Base-by-base conservation (phyloP, 1,140 invertebrate genomes). In the Drosophila busckii region DNA sequence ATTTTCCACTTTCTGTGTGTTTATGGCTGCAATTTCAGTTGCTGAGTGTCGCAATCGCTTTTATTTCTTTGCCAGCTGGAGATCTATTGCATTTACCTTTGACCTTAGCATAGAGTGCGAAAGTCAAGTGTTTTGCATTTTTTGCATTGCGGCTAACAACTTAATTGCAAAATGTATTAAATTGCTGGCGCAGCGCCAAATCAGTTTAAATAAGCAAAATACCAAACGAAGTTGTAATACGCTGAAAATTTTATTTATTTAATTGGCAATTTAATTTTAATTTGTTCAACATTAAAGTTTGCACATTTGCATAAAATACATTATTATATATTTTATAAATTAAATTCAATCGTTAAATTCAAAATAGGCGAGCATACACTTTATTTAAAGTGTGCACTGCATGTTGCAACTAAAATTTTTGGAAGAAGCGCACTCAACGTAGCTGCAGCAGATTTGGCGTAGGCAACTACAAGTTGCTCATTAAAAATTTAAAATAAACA, bases 151-250 rank as follows among this genome's bases (percentile, higher is more conserved):
- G 12, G 17, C 31, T 55, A 66, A 66, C 49, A 61, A 32, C 34
- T 58, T 73, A 68, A 73, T 60, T 68, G 70, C 56, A 73, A 71
- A 71, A n/a, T n/a, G n/a, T n/a, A n/a, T n/a, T n/a, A n/a, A 71
- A 68, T 40, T 56, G 37, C 37, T 45, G 32, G 28, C 28, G 42
- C 41, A 59, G 38, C 17, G 29, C 19, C 28, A 32, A 37, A 53
- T 10, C 12, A 8, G 20, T 45, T 45, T 52, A 19, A 46, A 53
- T 42, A 32, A 41, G 19, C 17, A 34, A 23, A 58, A 41, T 25
- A 38, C n/a, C n/a, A n/a, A n/a, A n/a, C n/a, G n/a, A n/a, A n/a
- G n/a, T n/a, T n/a, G n/a, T n/a, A n/a, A n/a, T n/a, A n/a, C n/a
- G n/a, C n/a, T n/a, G n/a, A n/a, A n/a, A n/a, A n/a, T n/a, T n/a